Base-by-base conservation (phyloP, 2,797 vertebrate genomes). In the Borostomias antarcticus region DNA sequence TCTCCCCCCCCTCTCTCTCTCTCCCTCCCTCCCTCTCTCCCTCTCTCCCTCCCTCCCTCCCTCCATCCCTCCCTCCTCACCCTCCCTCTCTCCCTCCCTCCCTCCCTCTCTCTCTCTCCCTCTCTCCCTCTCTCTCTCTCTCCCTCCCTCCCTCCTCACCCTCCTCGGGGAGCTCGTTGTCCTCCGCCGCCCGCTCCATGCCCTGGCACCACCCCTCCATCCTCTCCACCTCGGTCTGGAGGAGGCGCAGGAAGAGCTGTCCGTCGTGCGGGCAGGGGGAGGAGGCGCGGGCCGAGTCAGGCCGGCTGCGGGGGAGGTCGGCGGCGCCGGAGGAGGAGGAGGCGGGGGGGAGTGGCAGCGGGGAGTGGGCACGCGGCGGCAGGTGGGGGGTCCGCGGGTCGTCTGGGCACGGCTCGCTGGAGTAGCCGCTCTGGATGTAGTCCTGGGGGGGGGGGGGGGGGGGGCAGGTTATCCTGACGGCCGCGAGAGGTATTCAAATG, bases 151-250 rank as follows among this genome's bases (percentile, higher is more conserved):
- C 10, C 21, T 64, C 81, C 91, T 88, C 70, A 92, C 97, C 90
- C 85, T 99, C 96, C 79, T 99, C 96, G 0, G 95, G 95, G 77
- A 99, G 91, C 73, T 98, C 95, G 0, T 96, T 98, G 78, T 98
- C 96, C 86, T 98, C 97, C 0, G 96, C 96, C 80, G 98, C 98
- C 32, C 94, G 90, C 81, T 98, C 98, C 96, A 99, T 98, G 87
- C 92, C 96, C 91, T 97, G 97, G 88, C 97, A 99, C 97, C 98
- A 99, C 13, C 93, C 93, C 88, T 99, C 98, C 94, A 99, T 95
- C 89, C 96, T 94, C 82, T 99, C 98, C 86, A 98, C 96, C 83
- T 99, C 98, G 0, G 92, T 94, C 86, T 98, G 95, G 82, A 99
- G 90, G 67, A 98, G 93, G 69, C 97, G 95, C 73, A 99, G 91